These are phyloP conservation scores for Drosophila parabipectinata DNA, from an alignment of 1,140 invertebrate genomes.

Conservation along the genomic window DNA sequence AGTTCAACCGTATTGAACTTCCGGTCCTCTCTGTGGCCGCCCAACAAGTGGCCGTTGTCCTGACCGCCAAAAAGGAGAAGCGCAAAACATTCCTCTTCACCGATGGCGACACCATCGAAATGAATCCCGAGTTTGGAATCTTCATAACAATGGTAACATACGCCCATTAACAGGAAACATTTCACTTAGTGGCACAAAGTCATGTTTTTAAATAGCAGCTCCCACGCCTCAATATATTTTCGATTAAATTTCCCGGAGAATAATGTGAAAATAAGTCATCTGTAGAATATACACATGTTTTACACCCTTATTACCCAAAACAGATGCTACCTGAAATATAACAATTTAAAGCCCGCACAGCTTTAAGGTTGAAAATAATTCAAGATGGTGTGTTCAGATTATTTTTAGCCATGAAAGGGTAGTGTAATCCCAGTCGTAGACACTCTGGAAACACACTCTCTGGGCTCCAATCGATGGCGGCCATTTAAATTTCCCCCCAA, in stretches of 20 bases:
- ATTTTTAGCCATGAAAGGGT: not conserved
- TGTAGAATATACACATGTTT: not conserved
- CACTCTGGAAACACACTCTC: not conserved
- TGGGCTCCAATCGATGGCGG: constrained; percentile 10
- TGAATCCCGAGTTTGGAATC: constrained; percentile 98
- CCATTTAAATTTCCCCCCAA: constrained; percentile 31
- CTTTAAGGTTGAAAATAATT: not conserved
- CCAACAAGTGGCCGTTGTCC: constrained; percentile 97
- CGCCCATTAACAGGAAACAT: not conserved
- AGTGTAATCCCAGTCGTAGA: constrained; percentile 9
- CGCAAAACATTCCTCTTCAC: constrained; percentile 95
- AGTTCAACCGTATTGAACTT: constrained; percentile 98
- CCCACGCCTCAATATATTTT: constrained; percentile 8
- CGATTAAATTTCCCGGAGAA: constrained; percentile 2
- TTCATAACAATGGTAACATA: constrained; percentile 96
- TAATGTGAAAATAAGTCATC: not conserved
- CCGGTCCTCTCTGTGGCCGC: constrained; percentile 98
- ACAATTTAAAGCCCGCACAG: not conserved
- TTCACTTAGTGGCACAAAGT: not conserved
- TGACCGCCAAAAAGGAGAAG: constrained; percentile 96
- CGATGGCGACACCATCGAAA: constrained; percentile 95
- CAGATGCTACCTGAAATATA: not conserved
- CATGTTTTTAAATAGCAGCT: constrained; percentile 2
- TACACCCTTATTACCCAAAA: not conserved
- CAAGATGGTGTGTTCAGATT: not conserved